Base-by-base conservation (phyloP, 2,113 vertebrate species). In the Corydoras sp. region DNA sequence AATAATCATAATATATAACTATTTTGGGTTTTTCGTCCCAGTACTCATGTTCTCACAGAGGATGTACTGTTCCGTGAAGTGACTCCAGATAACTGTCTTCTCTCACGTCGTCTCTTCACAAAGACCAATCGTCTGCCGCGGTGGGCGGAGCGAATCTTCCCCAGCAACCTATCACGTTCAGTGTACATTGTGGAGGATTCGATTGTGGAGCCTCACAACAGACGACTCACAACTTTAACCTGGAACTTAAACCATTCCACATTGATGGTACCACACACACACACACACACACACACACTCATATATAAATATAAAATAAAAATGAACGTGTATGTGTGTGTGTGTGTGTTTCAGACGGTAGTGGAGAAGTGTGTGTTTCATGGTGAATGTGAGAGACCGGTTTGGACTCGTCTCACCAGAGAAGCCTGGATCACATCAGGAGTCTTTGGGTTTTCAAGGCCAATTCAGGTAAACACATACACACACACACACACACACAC, bases 121-220 rank as follows among this genome's bases (percentile, higher is more conserved):
- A 92, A 92, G 87, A 92, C 91, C 81, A 92, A 90, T 76, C 87
- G 90, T 48, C 76, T 91, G n/a, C 91, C 91, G 48, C 89, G 88
- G 55, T 92, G 91, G 91, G 91, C 89, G 0, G 90, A 91, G 79
- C 58, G 67, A 1, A 10, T 92, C 65, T 91, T 92, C 63, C 90
- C 89, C 0, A 0, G 74, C 0, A 87, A 87, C 66, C 85, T 90
- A 18, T 82, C 89, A 12, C 89, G 87, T 14, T 90, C 35, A 0
- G 91, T 91, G 11, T 91, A 89, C 81, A 86, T 92, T 70, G 14
- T 92, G 0, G 90, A 92, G 79, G 91, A 92, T 80, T 91, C 91
- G 5, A 77, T 91, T 3, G 81, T 91, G n/a, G 87, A 92, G 76
- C 88, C 85, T 0, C 65, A 80, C 30, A 85, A 75, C 73, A 83